Evolutionary conservation across 1,140 invertebrate species (phyloP).

Genomic region (Achatina immaculata): DNA sequence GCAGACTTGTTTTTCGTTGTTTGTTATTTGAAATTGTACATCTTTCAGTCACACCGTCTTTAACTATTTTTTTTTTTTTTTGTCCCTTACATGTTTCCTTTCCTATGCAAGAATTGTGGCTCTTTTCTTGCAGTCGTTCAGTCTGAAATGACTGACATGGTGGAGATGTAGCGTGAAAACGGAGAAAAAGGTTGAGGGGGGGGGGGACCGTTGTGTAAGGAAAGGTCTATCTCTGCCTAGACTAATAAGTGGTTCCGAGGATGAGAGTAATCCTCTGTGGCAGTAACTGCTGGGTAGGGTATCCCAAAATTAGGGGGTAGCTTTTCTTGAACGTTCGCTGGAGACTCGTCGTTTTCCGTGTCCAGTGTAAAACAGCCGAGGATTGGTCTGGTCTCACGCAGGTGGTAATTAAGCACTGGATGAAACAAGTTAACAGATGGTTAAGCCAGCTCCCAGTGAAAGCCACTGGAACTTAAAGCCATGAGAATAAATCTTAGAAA

Average conservation of each 20-base stretch:
- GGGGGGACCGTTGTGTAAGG: no score
- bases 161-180: no score
- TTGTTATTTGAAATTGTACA: no score
- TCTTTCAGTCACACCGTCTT: no score
- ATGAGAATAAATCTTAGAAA: neutral
- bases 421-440: neutral
- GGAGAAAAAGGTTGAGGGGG: no score
- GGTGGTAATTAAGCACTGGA: neutral
- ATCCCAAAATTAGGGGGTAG: neutral
- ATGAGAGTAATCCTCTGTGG: neutral
- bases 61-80: no score
- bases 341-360: neutral
- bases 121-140: no score
- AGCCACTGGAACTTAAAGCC: neutral
- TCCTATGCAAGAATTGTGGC: no score
- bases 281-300: neutral
- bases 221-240: neutral
- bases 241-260: neutral
- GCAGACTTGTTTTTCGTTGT: no score
- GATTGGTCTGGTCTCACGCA: neutral
- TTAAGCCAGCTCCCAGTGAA: neutral
- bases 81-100: no score
- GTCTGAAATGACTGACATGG: no score
- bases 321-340: neutral
- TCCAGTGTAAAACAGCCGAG: neutral